Evolutionary conservation across 2,888 invertebrate genomes (phyloP), one percentile per base, ranked within the genome.

Genomic region (Congeria kusceri): DNA sequence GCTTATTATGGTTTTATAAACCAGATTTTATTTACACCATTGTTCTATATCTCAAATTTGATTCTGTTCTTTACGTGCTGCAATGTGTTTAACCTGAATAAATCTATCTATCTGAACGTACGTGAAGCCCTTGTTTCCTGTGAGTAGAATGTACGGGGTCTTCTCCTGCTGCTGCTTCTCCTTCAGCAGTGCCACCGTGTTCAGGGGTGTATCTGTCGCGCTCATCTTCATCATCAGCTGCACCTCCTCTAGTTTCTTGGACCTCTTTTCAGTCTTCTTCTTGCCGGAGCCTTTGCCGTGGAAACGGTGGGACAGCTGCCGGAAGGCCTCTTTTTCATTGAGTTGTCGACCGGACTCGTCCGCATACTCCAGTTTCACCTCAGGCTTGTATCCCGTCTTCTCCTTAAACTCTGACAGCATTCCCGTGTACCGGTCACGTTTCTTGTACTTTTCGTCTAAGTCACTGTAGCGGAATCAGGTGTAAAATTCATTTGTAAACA

Each of bases 221-320:
- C 97, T 98, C 98, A 99, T 99, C 92, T 97, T 97, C 94, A 97
- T 98, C 98, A 99, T 97, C 89, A 98, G 94, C 96, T 97, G 87
- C 15, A 86, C 98, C 93, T 99, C 98, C 90, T 98, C 97, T 83
- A 96, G 95, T 94, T 99, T 98, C 94, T 98, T 98, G 94, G 97
- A 96, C 85, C 99, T 95, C 93, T 99, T 99, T 94, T 99, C 99
- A 89, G 95, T 95, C 94, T 99, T 99, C 95, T 98, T 99, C 94
- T 99, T 99, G 69, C 99, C 99, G 25, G 99, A 98, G 1, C 98
- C 98, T 94, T 99, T 99, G 67, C 99, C 99, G 94, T 99, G 99
- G 95, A 99, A 99, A 94, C 99, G 98, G 94, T 99, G 99, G 28
- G 98, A 98, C 69, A 99, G 95, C 94, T 98, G 97, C 53, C 95